Percentiles rank a stretch among this genome's conserved stretches.
phyloP scores from a whole-genome alignment of 2,888 invertebrate genomes.

The Caenorhabditis plicata region DNA sequence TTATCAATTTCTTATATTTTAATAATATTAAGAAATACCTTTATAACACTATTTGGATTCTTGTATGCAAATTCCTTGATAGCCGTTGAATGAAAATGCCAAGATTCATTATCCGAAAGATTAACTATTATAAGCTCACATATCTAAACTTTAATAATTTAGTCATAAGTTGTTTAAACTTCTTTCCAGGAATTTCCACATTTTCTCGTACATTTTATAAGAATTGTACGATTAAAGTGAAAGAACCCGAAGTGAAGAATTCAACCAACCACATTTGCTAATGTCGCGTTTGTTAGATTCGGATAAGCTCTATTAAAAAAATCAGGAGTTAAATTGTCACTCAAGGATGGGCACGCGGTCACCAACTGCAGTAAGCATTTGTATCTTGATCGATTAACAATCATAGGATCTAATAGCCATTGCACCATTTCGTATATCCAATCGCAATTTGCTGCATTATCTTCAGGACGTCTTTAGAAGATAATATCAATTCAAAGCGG shows the following conservation, averaged over 20 bases:
- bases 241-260: not conserved
- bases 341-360: slow-evolving; percentile 12
- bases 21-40: no score
- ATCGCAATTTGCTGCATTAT: slow-evolving; percentile 18
- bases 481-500: not conserved
- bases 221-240: not conserved
- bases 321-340: slow-evolving; percentile 8
- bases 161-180: no score
- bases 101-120: slow-evolving; percentile 13
- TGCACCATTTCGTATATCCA: slow-evolving; percentile 26
- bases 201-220: no score
- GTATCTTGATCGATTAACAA: slow-evolving; percentile 27
- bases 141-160: slow-evolving; percentile 5
- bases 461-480: slow-evolving; percentile 6
- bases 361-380: slow-evolving; percentile 32
- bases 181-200: no score
- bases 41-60: not conserved
- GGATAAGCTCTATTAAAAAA: slow-evolving; percentile 24
- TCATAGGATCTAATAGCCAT: slow-evolving; percentile 27
- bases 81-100: slow-evolving; percentile 15
- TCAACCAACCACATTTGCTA: slow-evolving; percentile 20
- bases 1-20: no score
- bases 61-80: slow-evolving; percentile 6
- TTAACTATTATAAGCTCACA: slow-evolving; percentile 24
- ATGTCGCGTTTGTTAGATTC: slow-evolving; percentile 12